Base-by-base conservation (phyloP, 2,113 vertebrate genomes). In the Lagopus leucura region DNA sequence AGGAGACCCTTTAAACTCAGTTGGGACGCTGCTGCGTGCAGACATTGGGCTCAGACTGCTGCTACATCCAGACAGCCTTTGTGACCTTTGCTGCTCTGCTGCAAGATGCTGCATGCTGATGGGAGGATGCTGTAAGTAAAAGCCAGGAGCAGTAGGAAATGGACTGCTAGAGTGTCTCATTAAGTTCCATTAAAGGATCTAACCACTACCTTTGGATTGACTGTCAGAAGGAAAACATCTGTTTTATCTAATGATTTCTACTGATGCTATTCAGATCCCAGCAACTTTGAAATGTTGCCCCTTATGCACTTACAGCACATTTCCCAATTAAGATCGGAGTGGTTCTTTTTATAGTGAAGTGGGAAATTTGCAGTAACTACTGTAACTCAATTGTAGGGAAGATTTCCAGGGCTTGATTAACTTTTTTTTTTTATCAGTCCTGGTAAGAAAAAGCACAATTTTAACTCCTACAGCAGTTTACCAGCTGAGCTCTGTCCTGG, bases 171-270 rank as follows among this genome's bases (percentile, higher is more conserved):
- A 91, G 72, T 24, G 79, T 89, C 82, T 92, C 87, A 67, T 55
- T 45, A 43, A 38, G 55, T 34, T 58, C 90, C 87, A 89, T 64
- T 69, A 89, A 81, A 87, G 88, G 70, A 28, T 50, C 81, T 89
- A 81, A 71, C 45, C 58, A 21, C 58, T 64, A 15, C 24, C 72
- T 86, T 73, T 40, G 63, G 54, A 79, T 27, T 50, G 76, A 79
- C 34, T 84, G 74, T 69, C 75, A 66, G 78, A 91, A 82, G 74
- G 80, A 95, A 92, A 95, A 89, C 87, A 90, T 76, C 89, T 79
- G 64, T 28, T 92, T 36, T 55, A 72, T 80, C 84, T 86, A 96
- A 89, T 91, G 88, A 89, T 36, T 76, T 70, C 76, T 79, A 64
- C 38, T 70, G 82, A 79, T 73, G 69, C 58, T 89, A 94, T 95